Evolutionary conservation across 1,140 invertebrate species (phyloP), one percentile per base, ranked within the genome.

Genomic region (Megalopta genalis): DNA sequence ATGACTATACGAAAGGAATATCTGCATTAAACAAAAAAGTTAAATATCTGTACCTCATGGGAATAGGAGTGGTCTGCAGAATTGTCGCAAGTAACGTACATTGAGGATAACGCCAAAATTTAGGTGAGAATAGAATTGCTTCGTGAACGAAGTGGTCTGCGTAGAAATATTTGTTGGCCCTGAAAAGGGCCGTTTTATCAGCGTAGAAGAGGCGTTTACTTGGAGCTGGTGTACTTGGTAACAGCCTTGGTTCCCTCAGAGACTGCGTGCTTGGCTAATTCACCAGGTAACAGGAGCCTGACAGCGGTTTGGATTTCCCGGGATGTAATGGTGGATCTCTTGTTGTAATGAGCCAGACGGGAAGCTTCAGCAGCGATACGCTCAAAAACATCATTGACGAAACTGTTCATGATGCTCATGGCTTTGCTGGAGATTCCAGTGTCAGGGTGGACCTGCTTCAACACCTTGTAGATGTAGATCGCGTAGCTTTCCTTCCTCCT

Each of bases 381-480:
- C 80, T 95, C 94, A 74, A 95, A 92, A 77, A 94, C 93, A 82
- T 94, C 93, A 77, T 94, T 93, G 9, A 94, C 93, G 79, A 96
- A 95, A 75, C 94, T 94, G 84, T 95, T 95, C 94, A 95, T 95
- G 67, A 95, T 95, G 69, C 92, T 88, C 94, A 96, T 95, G 6
- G 94, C 94, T 84, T 94, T 94, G 74, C 88, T 86, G 73, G 93
- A 94, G 21, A 95, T 92, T 49, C 94, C 94, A 62, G 93, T 93
- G 72, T 95, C 94, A 62, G 94, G 94, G 82, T 94, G 94, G 12
- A 96, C 95, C 90, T 96, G 95, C 83, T 96, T 95, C 86, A 97
- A 85, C 25, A 97, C 93, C 87, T 96, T 96, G 93, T 95, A 95
- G 49, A 96, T 93, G 91, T 96, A 96, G 73, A 95, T 95, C 2